Percentiles rank a stretch among this genome's conserved stretches.
Evolutionary conservation across 2,888 invertebrate genomes (phyloP).

Genomic region (Dusona sp.): DNA sequence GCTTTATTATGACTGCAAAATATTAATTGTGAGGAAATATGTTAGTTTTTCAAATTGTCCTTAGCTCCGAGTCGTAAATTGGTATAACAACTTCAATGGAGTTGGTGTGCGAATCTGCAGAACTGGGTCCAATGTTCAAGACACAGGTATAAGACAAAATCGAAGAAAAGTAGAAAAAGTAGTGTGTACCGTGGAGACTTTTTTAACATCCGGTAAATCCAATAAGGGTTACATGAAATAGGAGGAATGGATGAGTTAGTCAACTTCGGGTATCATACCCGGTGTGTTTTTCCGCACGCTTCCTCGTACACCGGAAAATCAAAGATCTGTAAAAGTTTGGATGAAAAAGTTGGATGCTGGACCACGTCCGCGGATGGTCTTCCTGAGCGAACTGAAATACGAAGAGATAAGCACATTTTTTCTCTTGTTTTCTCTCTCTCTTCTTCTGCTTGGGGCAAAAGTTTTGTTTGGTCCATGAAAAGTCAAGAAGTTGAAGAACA

Average conservation of each 20-base stretch:
- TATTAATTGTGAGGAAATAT: background rate
- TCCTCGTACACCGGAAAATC: slow-evolving; percentile 61
- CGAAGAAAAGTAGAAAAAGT: background rate
- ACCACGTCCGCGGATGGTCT: slow-evolving; percentile 11
- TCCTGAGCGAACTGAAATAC: slow-evolving; percentile 60
- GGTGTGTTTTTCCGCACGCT: slow-evolving; percentile 38
- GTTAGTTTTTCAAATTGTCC: background rate
- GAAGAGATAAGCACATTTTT: slow-evolving; percentile 39
- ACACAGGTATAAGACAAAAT: background rate
- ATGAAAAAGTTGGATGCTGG: slow-evolving; percentile 76
- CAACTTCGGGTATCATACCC: slow-evolving; percentile 11
- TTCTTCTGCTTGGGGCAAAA: slow-evolving; percentile 14
- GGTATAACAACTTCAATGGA: background rate
- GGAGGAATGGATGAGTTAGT: slow-evolving; percentile 34
- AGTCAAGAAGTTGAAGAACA: slow-evolving; percentile 54
- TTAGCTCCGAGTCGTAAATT: background rate
- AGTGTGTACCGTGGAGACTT: slow-evolving; percentile 2
- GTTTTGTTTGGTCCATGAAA: slow-evolving; percentile 28
- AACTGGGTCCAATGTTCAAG: background rate
- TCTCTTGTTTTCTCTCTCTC: background rate
- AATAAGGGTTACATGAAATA: background rate
- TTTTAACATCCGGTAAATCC: background rate
- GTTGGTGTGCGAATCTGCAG: background rate
- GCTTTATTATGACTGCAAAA: background rate
- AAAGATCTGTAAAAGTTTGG: slow-evolving; percentile 77